Conservation (phyloP, 1,140 invertebrate genomes). For the Drosophila ficusphila region DNA sequence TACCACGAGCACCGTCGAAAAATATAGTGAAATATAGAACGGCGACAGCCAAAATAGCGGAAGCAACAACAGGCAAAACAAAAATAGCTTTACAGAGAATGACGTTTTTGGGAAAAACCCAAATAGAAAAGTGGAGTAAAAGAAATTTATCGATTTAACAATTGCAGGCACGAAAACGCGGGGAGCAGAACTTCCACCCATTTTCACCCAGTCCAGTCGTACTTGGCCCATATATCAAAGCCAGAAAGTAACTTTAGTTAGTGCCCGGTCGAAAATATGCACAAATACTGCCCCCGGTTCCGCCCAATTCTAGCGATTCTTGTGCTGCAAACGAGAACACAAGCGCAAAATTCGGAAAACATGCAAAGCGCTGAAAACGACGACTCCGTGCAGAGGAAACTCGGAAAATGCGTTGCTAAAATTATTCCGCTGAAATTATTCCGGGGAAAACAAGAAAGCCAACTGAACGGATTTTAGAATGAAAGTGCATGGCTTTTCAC, state of each 20-base stretch:
- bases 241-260: constrained; percentile 5
- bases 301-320: constrained; percentile 27
- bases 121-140: constrained; percentile 9
- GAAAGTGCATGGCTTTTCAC: constrained; percentile 3
- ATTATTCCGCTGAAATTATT: constrained; percentile 24
- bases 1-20: constrained; percentile 19
- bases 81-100: constrained; percentile 3
- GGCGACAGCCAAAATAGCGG: neutral
- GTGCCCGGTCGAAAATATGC: constrained; percentile 42
- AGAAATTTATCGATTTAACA: constrained; percentile 71
- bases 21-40: constrained; percentile 20
- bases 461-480: constrained; percentile 35
- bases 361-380: constrained; percentile 42
- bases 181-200: constrained; percentile 1
- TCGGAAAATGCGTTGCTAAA: constrained; percentile 40
- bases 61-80: constrained; percentile 9
- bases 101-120: constrained; percentile 12
- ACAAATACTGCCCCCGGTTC: constrained; percentile 1
- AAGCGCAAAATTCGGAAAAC: constrained; percentile 38
- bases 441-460: constrained; percentile 12
- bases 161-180: constrained; percentile 48
- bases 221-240: constrained; percentile 47
- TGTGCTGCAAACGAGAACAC: constrained; percentile 27
- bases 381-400: constrained; percentile 37
- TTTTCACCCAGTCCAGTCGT: neutral